Conservation (phyloP, 2,113 vertebrate species). For the Muntiacus reevesi region DNA sequence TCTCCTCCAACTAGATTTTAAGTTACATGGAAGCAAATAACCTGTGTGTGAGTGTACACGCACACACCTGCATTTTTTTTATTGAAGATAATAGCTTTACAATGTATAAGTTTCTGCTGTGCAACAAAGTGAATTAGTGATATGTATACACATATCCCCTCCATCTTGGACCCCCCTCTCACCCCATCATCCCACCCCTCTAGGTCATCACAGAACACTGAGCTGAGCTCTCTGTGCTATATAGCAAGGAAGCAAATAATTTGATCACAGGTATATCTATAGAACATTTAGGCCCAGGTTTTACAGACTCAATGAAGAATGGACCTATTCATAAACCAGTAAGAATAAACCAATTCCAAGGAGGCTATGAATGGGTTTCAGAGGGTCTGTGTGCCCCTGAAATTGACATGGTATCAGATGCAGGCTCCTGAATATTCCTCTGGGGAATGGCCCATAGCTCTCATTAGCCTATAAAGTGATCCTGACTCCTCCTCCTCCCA, state of each 20-base stretch:
- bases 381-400: not conserved
- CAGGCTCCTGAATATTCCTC: not conserved
- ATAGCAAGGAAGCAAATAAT: not conserved
- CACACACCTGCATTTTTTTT: not conserved
- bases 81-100: not conserved
- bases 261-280: not conserved
- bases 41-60: not conserved
- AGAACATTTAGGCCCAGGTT: not conserved
- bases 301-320: not conserved
- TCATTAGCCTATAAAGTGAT: not conserved
- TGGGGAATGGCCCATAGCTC: not conserved
- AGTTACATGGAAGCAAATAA: not conserved
- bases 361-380: not conserved
- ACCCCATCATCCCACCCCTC: not conserved
- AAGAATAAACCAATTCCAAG: not conserved
- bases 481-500: fast-evolving
- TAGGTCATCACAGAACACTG: not conserved
- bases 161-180: not conserved
- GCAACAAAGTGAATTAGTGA: not conserved
- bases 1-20: not conserved
- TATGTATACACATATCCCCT: not conserved
- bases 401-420: not conserved
- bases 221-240: not conserved
- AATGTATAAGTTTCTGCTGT: not conserved
- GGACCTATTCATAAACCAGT: not conserved